Conservation (phyloP, 2,797 vertebrate species). For the Alca torda region DNA sequence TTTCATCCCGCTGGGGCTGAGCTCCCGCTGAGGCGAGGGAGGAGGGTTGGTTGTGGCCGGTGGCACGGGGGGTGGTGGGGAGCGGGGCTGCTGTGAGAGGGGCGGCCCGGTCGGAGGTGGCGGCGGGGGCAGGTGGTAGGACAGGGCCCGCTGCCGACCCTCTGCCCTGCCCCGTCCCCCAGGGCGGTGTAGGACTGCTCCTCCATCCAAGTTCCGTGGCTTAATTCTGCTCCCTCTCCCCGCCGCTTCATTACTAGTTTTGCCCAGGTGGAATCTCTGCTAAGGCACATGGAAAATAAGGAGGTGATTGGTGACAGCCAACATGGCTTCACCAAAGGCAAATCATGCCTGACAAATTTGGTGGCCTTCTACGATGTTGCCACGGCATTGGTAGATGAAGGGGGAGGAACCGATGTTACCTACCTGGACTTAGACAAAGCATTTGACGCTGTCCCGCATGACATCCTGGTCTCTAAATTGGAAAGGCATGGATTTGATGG, state of each 20-base stretch:
- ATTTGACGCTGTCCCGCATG: too few species aligned
- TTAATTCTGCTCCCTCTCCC: background rate
- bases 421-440: too few species aligned
- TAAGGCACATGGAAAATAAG: too few species aligned
- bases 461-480: too few species aligned
- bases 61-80: background rate
- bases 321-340: too few species aligned
- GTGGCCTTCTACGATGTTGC: too few species aligned
- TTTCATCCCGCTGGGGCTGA: background rate
- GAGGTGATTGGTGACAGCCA: too few species aligned
- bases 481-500: too few species aligned
- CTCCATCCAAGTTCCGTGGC: background rate
- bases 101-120: background rate
- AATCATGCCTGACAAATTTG: too few species aligned
- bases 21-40: rapidly evolving
- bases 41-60: rapidly evolving
- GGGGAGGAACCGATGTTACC: too few species aligned
- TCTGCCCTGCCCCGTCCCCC: background rate
- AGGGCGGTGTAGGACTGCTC: rapidly evolving
- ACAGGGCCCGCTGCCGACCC: background rate
- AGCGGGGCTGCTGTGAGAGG: background rate
- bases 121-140: background rate
- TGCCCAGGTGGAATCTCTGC: background rate
- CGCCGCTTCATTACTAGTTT: background rate
- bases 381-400: too few species aligned